Evolutionary conservation across 2,113 vertebrate genomes (phyloP), one percentile per base, ranked within the genome.

Genomic region (Brachyhypopomus gauderio): DNA sequence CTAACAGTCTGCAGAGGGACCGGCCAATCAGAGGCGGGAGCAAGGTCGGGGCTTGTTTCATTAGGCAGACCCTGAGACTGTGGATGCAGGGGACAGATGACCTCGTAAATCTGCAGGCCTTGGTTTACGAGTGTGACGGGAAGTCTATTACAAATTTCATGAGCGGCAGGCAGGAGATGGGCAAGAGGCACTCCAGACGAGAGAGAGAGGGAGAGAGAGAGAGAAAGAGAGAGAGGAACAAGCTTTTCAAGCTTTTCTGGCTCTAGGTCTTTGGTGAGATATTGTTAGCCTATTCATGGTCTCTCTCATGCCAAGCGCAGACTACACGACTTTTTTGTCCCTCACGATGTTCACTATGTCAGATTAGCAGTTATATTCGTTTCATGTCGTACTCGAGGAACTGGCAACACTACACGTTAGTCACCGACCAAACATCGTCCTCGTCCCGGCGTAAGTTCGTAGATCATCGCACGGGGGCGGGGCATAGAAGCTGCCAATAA

Each of bases 101-200:
- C 88, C 87, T 92, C 89, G 87, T 94, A 93, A 93, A 94, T 93
- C 91, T 87, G 74, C 75, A 70, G 86, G 82, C 90, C 84, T 67
- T 79, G 86, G 87, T 87, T 91, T 89, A 92, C 77, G 89, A 88
- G 88, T 87, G 84, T 89, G 91, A 90, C 88, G 76, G 88, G 87
- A 92, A 92, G 92, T 92, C 90, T 91, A 92, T 92, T 92, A 92
- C 85, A 91, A 91, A 85, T 89, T 92, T 90, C 89, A 91, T 88
- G 88, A 90, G 34, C 25, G 30, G 84, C 70, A 71, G 75, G 75
- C 79, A 78, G 79, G 86, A 77, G 72, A 72, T 72, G 85, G 80
- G 78, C 80, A 84, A 34, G 55, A 80, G 79, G 66, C 38, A 83
- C 73, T 45, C 72, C 71, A 73, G 78, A 66, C 34, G 36, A 23